Evolutionary conservation across 2,888 invertebrate genomes (phyloP).

Genomic region (Thera britannica): DNA sequence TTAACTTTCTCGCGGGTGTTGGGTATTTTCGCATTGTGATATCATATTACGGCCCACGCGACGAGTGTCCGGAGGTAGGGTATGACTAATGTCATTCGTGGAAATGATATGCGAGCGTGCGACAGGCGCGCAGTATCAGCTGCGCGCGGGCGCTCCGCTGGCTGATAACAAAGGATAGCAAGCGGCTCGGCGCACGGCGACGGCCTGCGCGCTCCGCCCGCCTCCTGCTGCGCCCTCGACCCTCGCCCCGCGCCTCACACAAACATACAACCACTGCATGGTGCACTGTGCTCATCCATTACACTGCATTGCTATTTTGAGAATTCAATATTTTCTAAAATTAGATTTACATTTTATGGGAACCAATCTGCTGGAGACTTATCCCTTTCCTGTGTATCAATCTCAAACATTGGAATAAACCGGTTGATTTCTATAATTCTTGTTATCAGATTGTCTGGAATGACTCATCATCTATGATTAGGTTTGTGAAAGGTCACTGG

Average conservation of each 20-base stretch:
- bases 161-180: constrained; percentile 81
- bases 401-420: constrained; percentile 43
- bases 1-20: constrained; percentile 86
- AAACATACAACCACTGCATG: constrained; percentile 49
- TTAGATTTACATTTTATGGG: constrained; percentile 76
- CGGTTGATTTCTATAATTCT: constrained; percentile 50
- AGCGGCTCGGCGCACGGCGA: constrained; percentile 39
- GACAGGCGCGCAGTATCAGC: constrained; percentile 70
- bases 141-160: constrained; percentile 51
- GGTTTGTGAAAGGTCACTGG: constrained; percentile 76
- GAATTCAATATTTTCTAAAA: constrained; percentile 80
- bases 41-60: constrained; percentile 86
- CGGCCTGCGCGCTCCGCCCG: constrained; percentile 41
- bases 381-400: constrained; percentile 55
- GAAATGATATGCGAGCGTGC: constrained; percentile 80
- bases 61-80: constrained; percentile 76
- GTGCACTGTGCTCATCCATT: constrained; percentile 59
- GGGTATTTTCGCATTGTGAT: constrained; percentile 86
- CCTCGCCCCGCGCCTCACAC: constrained; percentile 44
- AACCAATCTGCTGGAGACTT: constrained; percentile 71
- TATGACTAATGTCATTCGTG: constrained; percentile 84
- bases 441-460: constrained; percentile 56
- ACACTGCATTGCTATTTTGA: constrained; percentile 76
- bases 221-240: constrained; percentile 45
- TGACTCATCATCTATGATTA: constrained; percentile 81